Percentiles rank a stretch among this genome's conserved stretches.
Evolutionary conservation across 2,888 invertebrate species (phyloP).

Genomic region (Synergus umbraculus): DNA sequence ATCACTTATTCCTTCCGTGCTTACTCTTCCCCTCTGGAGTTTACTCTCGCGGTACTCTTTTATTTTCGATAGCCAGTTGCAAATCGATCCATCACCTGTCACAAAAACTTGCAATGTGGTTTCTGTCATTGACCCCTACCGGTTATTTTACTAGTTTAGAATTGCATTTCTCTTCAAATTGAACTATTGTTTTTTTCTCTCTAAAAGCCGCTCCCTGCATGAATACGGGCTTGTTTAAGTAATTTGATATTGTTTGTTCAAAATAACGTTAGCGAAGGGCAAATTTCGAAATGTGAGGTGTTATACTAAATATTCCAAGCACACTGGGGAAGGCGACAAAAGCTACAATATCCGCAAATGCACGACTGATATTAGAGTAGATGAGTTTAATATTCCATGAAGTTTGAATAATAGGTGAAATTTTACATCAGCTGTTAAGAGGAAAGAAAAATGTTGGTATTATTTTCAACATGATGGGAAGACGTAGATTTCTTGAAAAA

Average conservation of each 20-base stretch:
- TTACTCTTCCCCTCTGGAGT: background rate
- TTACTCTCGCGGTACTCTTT: background rate
- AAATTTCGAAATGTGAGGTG: conserved; percentile 10
- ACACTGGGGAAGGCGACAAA: background rate
- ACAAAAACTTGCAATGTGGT: conserved; percentile 7
- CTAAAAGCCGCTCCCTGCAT: background rate
- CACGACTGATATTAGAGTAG: background rate
- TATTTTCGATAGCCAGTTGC: conserved; percentile 30
- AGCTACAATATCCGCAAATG: conserved; percentile 2
- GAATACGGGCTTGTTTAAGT: background rate
- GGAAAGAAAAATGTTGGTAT: background rate
- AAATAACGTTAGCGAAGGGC: background rate
- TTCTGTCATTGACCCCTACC: background rate
- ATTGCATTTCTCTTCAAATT: too few species aligned
- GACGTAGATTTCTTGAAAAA: background rate
- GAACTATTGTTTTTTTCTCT: too few species aligned
- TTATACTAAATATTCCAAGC: conserved; percentile 20
- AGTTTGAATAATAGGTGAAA: background rate
- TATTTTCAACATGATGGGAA: background rate
- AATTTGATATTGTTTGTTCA: background rate
- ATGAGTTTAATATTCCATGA: conserved; percentile 4
- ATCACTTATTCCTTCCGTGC: conserved; percentile 35
- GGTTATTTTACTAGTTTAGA: background rate
- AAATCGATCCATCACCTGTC: conserved; percentile 35
- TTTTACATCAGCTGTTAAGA: background rate